Evolutionary conservation across 2,888 invertebrate species (phyloP), one percentile per base, ranked within the genome.

Genomic region (Ophonus ardosiacus): DNA sequence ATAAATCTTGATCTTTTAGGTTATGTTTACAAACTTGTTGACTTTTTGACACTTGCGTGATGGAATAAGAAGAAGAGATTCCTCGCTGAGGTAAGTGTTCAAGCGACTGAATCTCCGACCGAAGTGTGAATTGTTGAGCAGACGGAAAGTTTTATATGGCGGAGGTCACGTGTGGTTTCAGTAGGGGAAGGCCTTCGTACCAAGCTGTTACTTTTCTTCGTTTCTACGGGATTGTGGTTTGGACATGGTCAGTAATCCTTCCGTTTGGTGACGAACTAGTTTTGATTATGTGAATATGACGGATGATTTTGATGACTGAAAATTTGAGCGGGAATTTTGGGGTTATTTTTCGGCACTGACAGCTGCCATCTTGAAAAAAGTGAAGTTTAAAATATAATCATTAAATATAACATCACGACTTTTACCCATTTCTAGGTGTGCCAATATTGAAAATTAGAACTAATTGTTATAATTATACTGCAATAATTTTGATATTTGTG

Each of bases 51-150:
- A 31, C 13, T 65, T 38, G 68, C n/a, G 43, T 31, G 43, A 13
- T 51, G 43, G 43, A 43, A 10, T 7, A 43, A 43, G 1, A 51
- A 51, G 6, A 31, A 7, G 43, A 74, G 71, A 74, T 74, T 74
- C 71, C 71, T 78, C 78, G 57, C 57, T 31, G 24, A 56, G 59
- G 10, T 61, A 18, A 1, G 8, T 81, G 82, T 59, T 82, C 81
- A 38, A 51, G 61, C 84, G 85, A 86, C 86, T 86, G 84, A 85
- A 86, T 81, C 86, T 76, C 85, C n/a, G 43, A 13, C 43, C 10
- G 43, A 51, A 59, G 7, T 86, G 85, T 78, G 78, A 17, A 61
- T 56, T 68, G 24, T 31, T 78, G n/a, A 13, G 59, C 61, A 10
- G 78, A 79, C 74, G 79, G 84, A 51, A 63, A 43, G 71, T 68